Base-by-base conservation (phyloP, 2,797 vertebrate species). In the Catostomus latipinnis region DNA sequence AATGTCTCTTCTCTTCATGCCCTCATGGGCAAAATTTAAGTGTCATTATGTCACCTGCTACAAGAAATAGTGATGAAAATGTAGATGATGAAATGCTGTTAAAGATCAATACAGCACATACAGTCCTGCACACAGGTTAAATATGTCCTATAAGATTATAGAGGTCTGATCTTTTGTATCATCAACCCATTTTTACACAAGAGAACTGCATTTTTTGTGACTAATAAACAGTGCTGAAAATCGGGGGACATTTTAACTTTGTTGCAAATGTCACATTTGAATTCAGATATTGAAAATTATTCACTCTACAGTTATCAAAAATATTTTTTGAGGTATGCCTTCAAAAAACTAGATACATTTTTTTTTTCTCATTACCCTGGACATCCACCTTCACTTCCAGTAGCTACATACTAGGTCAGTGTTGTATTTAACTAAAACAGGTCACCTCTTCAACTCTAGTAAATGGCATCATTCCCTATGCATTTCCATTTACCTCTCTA, bases 401-500 rank as follows among this genome's bases (percentile, higher is more conserved):
- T n/a, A 65, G n/a, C n/a, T n/a, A 18, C 45, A 14, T 62, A 56
- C 48, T 54, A 65, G 11, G 63, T 73, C 67, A 54, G 34, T 45
- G 72, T 71, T 54, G 52, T 34, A 81, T 78, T 78, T 65, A 61
- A 50, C 46, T 9, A 6, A 76, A 81, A 81, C 75, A 71, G 71
- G 78, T 56, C 67, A 83, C 58, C 46, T 80, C 22, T 77, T 73
- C n/a, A 10, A 72, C 66, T 78, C 65, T 82, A 80, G 52, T 71
- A 85, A 85, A 86, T 83, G 82, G 81, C 76, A 71, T 87, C 6
- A 84, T 84, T 85, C 81, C 82, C 81, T 81, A 85, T 83, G 78
- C 67, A 80, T 83, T 67, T 52, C 13, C 54, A 66, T 79, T 57
- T 63, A 22, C 58, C 63, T 80, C 78, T 81, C 77, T 85, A 71